Evolutionary conservation across 2,113 vertebrate species (phyloP).

Genomic region (Marmota monax): DNA sequence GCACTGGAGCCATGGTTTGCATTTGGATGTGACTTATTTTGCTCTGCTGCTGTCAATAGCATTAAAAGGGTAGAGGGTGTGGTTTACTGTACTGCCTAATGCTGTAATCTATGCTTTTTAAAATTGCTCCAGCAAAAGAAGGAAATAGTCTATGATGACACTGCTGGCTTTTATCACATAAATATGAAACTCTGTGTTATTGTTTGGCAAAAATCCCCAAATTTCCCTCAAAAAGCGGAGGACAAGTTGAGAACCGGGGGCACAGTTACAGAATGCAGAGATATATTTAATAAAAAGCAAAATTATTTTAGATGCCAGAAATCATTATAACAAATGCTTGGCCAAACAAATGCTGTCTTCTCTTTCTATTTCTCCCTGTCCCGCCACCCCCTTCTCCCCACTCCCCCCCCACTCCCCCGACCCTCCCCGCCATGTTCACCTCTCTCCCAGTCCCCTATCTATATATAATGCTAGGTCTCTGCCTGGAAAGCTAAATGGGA

Average conservation of each 20-base stretch:
- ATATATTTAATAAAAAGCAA: slow-evolving; percentile 81
- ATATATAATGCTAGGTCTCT: slow-evolving; percentile 64
- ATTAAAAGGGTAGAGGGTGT: slow-evolving; percentile 50
- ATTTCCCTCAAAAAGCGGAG: slow-evolving; percentile 69
- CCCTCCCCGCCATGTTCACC: background rate
- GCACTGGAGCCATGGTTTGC: slow-evolving; percentile 52
- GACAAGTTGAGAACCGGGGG: slow-evolving; percentile 69
- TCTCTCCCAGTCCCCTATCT: background rate
- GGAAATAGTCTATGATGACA: slow-evolving; percentile 75
- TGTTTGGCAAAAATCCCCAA: slow-evolving; percentile 74
- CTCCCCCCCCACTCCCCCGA: background rate
- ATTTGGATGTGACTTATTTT: slow-evolving; percentile 58
- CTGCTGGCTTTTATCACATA: slow-evolving; percentile 81
- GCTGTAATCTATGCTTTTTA: slow-evolving; percentile 49
- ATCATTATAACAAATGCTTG: slow-evolving; percentile 79
- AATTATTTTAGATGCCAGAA: slow-evolving; percentile 79
- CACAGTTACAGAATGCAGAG: slow-evolving; percentile 68
- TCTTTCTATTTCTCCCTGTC: slow-evolving; percentile 64
- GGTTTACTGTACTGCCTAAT: slow-evolving; percentile 19
- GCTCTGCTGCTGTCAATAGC: slow-evolving; percentile 59
- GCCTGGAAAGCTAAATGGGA: slow-evolving; percentile 57
- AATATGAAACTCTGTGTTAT: slow-evolving; percentile 76
- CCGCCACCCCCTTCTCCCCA: background rate
- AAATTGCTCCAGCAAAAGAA: slow-evolving; percentile 73
- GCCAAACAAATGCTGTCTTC: slow-evolving; percentile 64